Evolutionary conservation across 2,797 vertebrate species (phyloP).

Genomic region (Liparis tanakae): DNA sequence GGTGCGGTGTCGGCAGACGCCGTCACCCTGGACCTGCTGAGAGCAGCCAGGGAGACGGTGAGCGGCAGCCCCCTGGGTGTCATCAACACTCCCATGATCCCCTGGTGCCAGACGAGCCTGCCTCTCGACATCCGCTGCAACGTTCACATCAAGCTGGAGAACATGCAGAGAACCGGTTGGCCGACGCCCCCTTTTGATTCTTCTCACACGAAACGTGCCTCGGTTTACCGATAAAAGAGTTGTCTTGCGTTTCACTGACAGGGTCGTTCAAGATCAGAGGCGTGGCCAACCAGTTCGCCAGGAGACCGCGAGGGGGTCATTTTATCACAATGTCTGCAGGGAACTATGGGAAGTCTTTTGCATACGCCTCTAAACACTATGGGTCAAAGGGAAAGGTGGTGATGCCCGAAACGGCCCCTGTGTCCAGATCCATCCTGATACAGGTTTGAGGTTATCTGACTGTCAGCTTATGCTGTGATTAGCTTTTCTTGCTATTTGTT

Average conservation of each 20-base stretch:
- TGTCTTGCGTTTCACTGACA: slow-evolving; percentile 42
- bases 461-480: background rate
- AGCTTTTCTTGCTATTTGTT: background rate
- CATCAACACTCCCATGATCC: slow-evolving; percentile 82
- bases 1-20: slow-evolving; percentile 57
- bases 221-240: background rate
- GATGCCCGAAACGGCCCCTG: slow-evolving; percentile 84
- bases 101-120: slow-evolving; percentile 78
- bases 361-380: slow-evolving; percentile 82
- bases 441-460: slow-evolving; percentile 65
- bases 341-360: slow-evolving; percentile 87
- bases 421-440: slow-evolving; percentile 81
- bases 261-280: slow-evolving; percentile 87
- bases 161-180: slow-evolving; percentile 84
- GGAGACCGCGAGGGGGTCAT: slow-evolving; percentile 55
- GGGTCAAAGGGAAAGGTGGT: slow-evolving; percentile 83
- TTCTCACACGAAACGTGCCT: background rate
- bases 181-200: background rate
- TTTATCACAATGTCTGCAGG: slow-evolving; percentile 87
- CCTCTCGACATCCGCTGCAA: slow-evolving; percentile 62
- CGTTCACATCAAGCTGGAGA: slow-evolving; percentile 83
- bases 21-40: slow-evolving; percentile 76
- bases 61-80: slow-evolving; percentile 80
- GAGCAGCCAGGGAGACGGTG: slow-evolving; percentile 76
- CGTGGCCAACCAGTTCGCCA: slow-evolving; percentile 84